phyloP scores from a whole-genome alignment of 2,113 vertebrate species.

The Piprites chloris region DNA sequence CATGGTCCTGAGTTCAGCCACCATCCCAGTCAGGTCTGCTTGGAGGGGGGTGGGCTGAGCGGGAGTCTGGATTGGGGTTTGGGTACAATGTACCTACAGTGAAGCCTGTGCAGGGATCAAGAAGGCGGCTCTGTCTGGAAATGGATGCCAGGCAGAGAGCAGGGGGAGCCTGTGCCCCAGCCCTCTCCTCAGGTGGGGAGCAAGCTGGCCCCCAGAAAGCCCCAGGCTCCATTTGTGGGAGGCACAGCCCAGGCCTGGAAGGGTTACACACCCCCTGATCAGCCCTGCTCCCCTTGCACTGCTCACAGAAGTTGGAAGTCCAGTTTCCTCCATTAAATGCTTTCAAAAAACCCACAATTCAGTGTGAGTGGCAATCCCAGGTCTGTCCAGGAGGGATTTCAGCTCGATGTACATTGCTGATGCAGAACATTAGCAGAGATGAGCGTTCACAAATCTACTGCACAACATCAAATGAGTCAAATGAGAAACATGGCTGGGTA shows the following conservation, averaged over 20 bases:
- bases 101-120: not conserved
- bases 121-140: not conserved
- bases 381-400: not conserved
- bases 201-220: not conserved
- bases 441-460: not conserved
- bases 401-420: not conserved
- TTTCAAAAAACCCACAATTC: not conserved
- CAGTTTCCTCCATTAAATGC: not conserved
- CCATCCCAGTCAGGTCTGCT: rapidly evolving
- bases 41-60: not conserved
- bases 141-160: not conserved
- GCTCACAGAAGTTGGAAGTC: not conserved
- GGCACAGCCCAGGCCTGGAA: no score
- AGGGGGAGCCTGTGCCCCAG: no score
- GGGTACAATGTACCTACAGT: not conserved
- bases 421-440: not conserved
- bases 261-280: not conserved
- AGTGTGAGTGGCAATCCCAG: not conserved
- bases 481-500: not conserved
- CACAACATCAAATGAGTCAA: not conserved
- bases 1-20: rapidly evolving
- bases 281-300: not conserved
- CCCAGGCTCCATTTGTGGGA: rapidly evolving
- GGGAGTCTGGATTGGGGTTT: rapidly evolving
- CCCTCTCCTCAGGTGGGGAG: not conserved